A percentile compares a stretch with the other conserved stretches of the same genome.
phyloP scores from a whole-genome alignment of 2,888 invertebrate species.

The Prenolepis imparis region DNA sequence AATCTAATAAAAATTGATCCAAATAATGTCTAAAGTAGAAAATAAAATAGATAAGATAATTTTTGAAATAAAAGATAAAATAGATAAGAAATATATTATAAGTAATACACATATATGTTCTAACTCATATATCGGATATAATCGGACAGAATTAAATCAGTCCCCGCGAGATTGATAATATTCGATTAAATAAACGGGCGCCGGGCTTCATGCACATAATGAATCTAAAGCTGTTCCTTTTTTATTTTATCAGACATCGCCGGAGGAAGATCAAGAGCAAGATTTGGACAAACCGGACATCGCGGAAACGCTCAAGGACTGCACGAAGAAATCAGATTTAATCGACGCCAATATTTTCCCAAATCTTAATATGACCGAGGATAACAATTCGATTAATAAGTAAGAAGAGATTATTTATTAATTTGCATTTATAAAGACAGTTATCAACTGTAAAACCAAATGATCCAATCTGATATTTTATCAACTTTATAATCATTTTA shows the following conservation, averaged over 20 bases:
- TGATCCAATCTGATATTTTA: not conserved
- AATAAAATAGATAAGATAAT: not conserved
- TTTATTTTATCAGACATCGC: not conserved
- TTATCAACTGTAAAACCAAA: not conserved
- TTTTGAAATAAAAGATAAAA: not conserved
- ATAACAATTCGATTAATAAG: not conserved
- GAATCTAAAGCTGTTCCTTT: not conserved
- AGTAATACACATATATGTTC: not conserved
- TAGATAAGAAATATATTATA: not conserved
- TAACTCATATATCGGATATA: not conserved
- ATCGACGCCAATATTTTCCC: not conserved
- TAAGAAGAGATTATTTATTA: slow-evolving; percentile 11
- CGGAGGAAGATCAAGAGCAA: not conserved
- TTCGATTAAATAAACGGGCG: not conserved
- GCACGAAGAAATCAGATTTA: not conserved
- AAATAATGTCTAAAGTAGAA: no score
- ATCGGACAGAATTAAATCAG: not conserved
- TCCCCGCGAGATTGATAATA: not conserved
- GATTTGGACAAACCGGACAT: not conserved
- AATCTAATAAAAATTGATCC: no score
- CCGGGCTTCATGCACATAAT: not conserved
- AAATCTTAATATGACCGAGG: not conserved
- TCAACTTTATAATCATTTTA: not conserved
- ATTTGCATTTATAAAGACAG: not conserved
- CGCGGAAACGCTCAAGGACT: not conserved